Evolutionary conservation across 2,797 vertebrate genomes (phyloP).

Genomic region (Chrysocyon brachyurus): DNA sequence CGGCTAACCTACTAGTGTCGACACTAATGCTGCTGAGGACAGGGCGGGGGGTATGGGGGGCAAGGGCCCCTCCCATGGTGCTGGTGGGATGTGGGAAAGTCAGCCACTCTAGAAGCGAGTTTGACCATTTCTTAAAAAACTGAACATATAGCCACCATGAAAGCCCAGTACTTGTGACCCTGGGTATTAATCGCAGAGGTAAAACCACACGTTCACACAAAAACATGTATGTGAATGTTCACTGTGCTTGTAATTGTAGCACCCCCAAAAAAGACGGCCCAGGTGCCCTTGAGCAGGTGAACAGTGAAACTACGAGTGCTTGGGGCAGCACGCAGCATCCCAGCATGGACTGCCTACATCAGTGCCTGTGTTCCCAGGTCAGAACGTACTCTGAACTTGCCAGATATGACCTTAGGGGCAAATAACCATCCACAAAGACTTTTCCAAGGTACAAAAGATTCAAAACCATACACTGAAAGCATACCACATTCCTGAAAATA

Average conservation of each 20-base stretch:
- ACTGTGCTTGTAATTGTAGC: not conserved
- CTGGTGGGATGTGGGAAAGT: not conserved
- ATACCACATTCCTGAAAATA: not conserved
- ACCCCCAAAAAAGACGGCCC: not conserved
- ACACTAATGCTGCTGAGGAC: too few relatives aligned
- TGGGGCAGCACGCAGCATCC: not conserved
- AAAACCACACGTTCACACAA: too few relatives aligned
- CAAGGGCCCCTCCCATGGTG: not conserved
- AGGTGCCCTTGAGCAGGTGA: not conserved
- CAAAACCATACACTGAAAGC: not conserved
- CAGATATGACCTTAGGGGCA: too few relatives aligned
- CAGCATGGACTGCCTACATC: not conserved
- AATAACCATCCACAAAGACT: not conserved
- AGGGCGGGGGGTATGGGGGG: too few relatives aligned
- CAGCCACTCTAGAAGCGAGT: not conserved
- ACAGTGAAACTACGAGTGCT: fast-evolving
- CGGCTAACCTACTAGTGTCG: too few relatives aligned
- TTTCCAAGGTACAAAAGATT: not conserved
- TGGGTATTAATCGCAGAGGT: not conserved
- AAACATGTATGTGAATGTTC: not conserved
- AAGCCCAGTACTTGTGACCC: not conserved
- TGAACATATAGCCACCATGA: not conserved
- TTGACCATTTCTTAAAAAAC: not conserved
- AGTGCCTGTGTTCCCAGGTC: too few relatives aligned
- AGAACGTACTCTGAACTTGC: not conserved